Base-by-base conservation (phyloP, 1,140 invertebrate species). In the Tribolium madens region DNA sequence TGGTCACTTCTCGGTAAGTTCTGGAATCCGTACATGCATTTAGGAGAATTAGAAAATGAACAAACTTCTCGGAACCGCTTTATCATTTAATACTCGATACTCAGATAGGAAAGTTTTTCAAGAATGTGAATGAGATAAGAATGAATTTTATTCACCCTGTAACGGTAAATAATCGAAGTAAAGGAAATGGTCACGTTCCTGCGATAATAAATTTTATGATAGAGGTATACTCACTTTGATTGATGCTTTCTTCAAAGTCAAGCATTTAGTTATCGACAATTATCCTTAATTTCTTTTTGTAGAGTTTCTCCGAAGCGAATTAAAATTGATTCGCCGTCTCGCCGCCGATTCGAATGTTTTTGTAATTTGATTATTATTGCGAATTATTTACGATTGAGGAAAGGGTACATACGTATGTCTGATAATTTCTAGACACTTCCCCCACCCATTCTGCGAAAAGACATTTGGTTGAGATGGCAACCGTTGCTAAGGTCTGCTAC, bases 401-500 rank as follows among this genome's bases (percentile, higher is more conserved):
- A 64, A 64, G 57, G 57, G 57, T 26, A 26, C 6, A 26, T 64
- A 64, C 57, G 57, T 64, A 64, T 33, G 57, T 33, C 26, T 64
- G 57, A 64, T 64, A 64, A 64, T 64, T 64, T 64, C 57, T 64
- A 64, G 57, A 64, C 57, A 64, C 57, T 64, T 64, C 47, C 70
- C 52, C 73, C 42, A 74, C 72, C 15, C 33, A 5, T 60, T 48
- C 48, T 14, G 57, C 52, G 57, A 60, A 75, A 75, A 64, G 73
- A 64, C 57, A 64, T 75, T 75, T 31, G 57, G 60, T 69, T 75
- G 74, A 75, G 74, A 50, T 75, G 60, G 74, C 74, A 75, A 75
- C 74, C 31, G 74, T 75, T 75, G 74, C 74, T 75, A 75, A 75
- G 74, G 74, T 75, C 74, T 75, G 74, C 74, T 75, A 75, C 74